Evolutionary conservation across 2,888 invertebrate genomes (phyloP), one percentile per base, ranked within the genome.

Genomic region (Carabus problematicus): DNA sequence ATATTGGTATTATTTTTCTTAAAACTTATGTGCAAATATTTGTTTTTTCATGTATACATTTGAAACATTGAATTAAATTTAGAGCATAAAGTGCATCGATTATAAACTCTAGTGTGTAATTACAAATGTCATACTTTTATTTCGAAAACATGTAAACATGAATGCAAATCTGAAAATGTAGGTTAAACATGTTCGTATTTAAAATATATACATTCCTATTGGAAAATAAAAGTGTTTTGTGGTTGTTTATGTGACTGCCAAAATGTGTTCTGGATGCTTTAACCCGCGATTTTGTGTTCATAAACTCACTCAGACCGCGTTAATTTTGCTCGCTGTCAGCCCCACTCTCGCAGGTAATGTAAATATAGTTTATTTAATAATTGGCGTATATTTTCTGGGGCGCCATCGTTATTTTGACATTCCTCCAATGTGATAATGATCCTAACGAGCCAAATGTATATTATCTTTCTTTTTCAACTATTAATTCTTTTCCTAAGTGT

Each of bases 271-370:
- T 61, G 45, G 54, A 52, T 43, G 60, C 43, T 68, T 68, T 9
- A 52, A n/a, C 54, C 11, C 54, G 52, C 60, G 56, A 60, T 68
- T 41, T 54, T 68, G 67, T 60, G 41, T 68, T 68, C 54, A 68
- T 68, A 60, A 68, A 59, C 66, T 66, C 58, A 59, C 45, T 66
- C 52, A 68, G 16, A 68, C 42, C 54, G 42, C 59, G 61, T 42
- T 68, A 41, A 54, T 68, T 54, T 68, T 68, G 54, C 60, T 68
- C 29, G 52, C 60, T 68, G 67, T 68, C 60, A 68, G 54, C 29
- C 60, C 60, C 43, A 54, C 67, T 14, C 61, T 54, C 43, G 52
- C 67, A 68, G 67, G 67, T 68, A 59, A 68, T 68, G 67, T 68
- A 56, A 45, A 56, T 64, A 56, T 56, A 64, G 64, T 64, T 64